Conservation (phyloP, 2,113 vertebrate species). For the Sorex araneus region DNA sequence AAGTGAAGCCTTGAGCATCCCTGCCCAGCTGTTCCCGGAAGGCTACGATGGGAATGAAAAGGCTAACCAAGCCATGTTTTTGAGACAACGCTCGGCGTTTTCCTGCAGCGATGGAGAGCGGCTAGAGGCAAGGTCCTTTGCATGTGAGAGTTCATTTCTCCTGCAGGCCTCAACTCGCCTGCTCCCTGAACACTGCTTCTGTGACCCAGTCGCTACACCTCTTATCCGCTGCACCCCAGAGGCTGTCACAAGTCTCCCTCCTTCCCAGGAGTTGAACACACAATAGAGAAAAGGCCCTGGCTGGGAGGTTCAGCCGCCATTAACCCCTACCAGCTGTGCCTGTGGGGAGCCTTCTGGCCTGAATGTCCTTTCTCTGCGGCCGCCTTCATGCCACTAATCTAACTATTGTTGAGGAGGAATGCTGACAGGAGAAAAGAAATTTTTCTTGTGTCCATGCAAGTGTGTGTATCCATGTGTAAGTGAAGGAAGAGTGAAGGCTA, state of each 20-base stretch:
- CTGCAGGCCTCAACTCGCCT: conserved; percentile 85
- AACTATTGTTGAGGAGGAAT: conserved; percentile 99
- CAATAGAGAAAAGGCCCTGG: conserved; percentile 99
- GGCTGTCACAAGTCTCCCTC: conserved; percentile 99
- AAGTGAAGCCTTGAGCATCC: conserved; percentile 87
- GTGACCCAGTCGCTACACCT: conserved; percentile 96
- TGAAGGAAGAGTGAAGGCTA: conserved; percentile 99
- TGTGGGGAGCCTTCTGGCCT: conserved; percentile 99
- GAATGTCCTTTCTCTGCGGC: conserved; percentile 99
- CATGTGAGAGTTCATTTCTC: conserved; percentile 83
- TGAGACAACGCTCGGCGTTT: conserved; percentile 85
- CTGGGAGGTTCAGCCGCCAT: conserved; percentile 99
- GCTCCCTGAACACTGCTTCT: conserved; percentile 88
- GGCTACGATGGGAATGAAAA: conserved; percentile 87
- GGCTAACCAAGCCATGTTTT: conserved; percentile 82
- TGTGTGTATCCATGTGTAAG: conserved; percentile 99
- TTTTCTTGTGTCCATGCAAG: conserved; percentile 99
- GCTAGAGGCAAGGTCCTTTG: conserved; percentile 77
- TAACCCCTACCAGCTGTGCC: conserved; percentile 99
- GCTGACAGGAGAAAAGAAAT: conserved; percentile 99
- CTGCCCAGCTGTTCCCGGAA: conserved; percentile 85
- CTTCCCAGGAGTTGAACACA: conserved; percentile 99
- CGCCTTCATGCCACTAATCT: conserved; percentile 99
- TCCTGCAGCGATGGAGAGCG: conserved; percentile 76
- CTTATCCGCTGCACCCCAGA: conserved; percentile 97